Base-by-base conservation (phyloP, 2,113 vertebrate species). In the Xenus cinereus region DNA sequence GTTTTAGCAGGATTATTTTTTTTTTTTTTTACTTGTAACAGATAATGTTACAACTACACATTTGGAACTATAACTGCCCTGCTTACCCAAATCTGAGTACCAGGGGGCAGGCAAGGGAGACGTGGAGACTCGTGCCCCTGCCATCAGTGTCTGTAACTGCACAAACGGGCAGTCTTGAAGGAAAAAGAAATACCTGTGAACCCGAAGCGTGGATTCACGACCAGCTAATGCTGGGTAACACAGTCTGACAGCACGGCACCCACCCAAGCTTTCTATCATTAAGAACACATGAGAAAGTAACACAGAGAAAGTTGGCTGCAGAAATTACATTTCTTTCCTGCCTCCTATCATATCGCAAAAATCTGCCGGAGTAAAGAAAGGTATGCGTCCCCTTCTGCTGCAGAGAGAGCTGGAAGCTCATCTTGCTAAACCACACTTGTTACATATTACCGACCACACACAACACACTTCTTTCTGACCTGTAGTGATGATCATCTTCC, bases 371-470 rank as follows among this genome's bases (percentile, higher is more conserved):
- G 26, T 19, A 56, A 92, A 62, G 57, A 62, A 89, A 94, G 75
- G 54, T 77, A 84, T 74, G 60, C 21, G 74, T 19, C 45, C 37
- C 21, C 50, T 88, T 69, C 84, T 83, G 32, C 81, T 33, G 78
- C 84, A 95, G n/a, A 35, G 64, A 91, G 82, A 81, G 74, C 66
- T 94, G 66, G 48, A 89, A 92, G 66, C 74, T 92, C 87, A 39
- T 60, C 57, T 76, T 77, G 79, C 63, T 66, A 64, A 84, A 37
- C 33, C 71, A 43, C 54, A 23, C 69, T 94, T 60, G 35, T 45
- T 71, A 50, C 9, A 3, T 33, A 50, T 69, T 78, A 69, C 27
- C 10, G 8, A 71, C 46, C 63, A 66, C 74, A 84, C 56, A 50
- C 28, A 54, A 35, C 4, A 90, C 46, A 22, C 37, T 86, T 57